phyloP scores from a whole-genome alignment of 2,113 vertebrate species.

The Lasiurus cinereus region DNA sequence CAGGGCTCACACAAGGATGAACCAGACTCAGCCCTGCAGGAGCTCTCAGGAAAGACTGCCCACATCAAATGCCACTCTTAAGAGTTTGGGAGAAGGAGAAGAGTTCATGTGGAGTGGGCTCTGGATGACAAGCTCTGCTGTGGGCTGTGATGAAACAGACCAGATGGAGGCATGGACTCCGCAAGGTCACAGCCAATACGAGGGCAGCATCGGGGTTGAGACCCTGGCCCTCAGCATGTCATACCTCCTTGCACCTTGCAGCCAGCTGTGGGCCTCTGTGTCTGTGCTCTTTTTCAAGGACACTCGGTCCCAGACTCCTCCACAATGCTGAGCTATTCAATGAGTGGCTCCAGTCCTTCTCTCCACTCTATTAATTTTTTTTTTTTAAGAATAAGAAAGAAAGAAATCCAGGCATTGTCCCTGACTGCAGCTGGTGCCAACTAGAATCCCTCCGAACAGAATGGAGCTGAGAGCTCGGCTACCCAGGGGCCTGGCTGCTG shows the following conservation, averaged over 20 bases:
- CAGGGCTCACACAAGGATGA: background rate
- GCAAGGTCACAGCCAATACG: background rate
- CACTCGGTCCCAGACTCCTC: background rate
- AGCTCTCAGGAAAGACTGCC: background rate
- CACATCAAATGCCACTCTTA: background rate
- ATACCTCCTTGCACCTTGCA: background rate
- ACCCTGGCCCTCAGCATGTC: background rate
- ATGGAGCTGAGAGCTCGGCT: conserved; percentile 29
- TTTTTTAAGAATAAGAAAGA: conserved; percentile 47
- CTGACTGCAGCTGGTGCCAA: conserved; percentile 73
- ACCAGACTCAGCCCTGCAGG: background rate
- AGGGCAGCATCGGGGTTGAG: background rate
- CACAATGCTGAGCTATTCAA: conserved; percentile 63
- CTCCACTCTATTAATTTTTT: conserved; percentile 45
- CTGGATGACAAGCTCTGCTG: background rate
- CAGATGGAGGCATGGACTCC: background rate
- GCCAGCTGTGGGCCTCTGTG: background rate
- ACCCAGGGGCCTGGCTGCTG: conserved; percentile 69
- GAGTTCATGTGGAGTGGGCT: background rate
- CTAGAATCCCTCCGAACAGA: conserved; percentile 47
- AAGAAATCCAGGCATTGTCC: conserved; percentile 77
- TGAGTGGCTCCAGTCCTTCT: conserved; percentile 55
- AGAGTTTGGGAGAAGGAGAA: background rate
- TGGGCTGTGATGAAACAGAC: background rate
- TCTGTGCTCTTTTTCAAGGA: conserved; percentile 61